These are phyloP conservation scores for Acronicta alni DNA, from an alignment of 2,888 invertebrate species.

Conservation along the genomic window DNA sequence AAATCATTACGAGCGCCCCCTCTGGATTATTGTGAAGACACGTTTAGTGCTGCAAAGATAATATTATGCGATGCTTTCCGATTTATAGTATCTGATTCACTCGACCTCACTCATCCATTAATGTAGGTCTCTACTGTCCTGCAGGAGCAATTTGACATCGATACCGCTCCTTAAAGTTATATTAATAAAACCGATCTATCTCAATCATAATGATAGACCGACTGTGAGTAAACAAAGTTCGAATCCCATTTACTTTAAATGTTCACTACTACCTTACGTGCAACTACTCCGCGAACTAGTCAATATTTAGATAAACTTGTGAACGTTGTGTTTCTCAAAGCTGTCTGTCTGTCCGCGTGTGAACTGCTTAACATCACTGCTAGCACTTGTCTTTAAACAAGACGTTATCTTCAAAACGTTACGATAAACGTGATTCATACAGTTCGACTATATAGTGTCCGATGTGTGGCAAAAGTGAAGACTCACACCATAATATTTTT, in stretches of 20 bases:
- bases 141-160: too few species aligned
- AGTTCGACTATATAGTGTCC: not conserved
- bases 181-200: too few species aligned
- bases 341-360: constrained; percentile 27
- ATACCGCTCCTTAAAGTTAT: too few species aligned
- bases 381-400: constrained; percentile 40
- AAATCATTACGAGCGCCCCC: constrained; percentile 51
- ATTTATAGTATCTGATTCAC: too few species aligned
- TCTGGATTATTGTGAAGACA: constrained; percentile 56
- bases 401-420: constrained; percentile 33
- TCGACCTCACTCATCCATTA: constrained; percentile 19
- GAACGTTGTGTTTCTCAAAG: constrained; percentile 36
- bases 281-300: constrained; percentile 15
- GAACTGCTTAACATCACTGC: constrained; percentile 42
- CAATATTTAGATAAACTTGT: constrained; percentile 36
- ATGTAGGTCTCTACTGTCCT: too few species aligned
- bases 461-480: not conserved
- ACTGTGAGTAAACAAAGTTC: not conserved
- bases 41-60: constrained; percentile 36
- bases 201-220: not conserved
- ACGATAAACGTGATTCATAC: constrained; percentile 29
- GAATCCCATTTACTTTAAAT: not conserved
- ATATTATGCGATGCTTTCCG: constrained; percentile 21
- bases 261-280: not conserved
- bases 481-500: not conserved